These are phyloP conservation scores for Adoxophyes honmai DNA, from an alignment of 1,140 invertebrate species.

Conservation along the genomic window DNA sequence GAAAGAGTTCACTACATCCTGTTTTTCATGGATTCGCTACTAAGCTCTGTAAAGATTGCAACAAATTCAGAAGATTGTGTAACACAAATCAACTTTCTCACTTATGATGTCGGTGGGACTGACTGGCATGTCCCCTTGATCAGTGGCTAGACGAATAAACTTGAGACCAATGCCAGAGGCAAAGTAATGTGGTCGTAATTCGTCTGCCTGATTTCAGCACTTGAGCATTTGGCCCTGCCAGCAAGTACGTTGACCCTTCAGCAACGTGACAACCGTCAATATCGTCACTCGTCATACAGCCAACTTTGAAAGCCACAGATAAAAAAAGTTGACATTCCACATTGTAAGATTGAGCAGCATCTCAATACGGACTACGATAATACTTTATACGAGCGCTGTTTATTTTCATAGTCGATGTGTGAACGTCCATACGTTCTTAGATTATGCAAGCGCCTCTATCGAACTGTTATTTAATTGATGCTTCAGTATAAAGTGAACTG, in stretches of 20 bases:
- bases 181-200: background rate
- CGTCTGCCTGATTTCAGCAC: conserved; percentile 23
- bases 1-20: too few relatives aligned
- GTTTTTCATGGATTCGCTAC: too few relatives aligned
- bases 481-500: conserved; percentile 20
- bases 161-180: too few relatives aligned
- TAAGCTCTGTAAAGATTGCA: too few relatives aligned
- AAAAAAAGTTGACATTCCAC: conserved; percentile 3
- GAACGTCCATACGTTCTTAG: conserved; percentile 7
- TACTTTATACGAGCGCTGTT: background rate
- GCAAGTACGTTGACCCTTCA: conserved; percentile 49
- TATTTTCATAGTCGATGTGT: conserved; percentile 9
- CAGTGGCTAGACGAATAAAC: too few relatives aligned
- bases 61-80: too few relatives aligned
- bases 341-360: conserved; percentile 6
- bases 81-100: too few relatives aligned
- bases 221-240: conserved; percentile 25
- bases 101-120: too few relatives aligned
- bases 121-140: too few relatives aligned
- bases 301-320: conserved; percentile 20
- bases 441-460: conserved; percentile 32
- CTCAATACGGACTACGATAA: conserved; percentile 10
- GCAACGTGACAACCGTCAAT: conserved; percentile 32
- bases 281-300: conserved; percentile 28
- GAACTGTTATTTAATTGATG: conserved; percentile 29